phyloP scores from a whole-genome alignment of 1,140 invertebrate species.

The Harpegnathos saltator region DNA sequence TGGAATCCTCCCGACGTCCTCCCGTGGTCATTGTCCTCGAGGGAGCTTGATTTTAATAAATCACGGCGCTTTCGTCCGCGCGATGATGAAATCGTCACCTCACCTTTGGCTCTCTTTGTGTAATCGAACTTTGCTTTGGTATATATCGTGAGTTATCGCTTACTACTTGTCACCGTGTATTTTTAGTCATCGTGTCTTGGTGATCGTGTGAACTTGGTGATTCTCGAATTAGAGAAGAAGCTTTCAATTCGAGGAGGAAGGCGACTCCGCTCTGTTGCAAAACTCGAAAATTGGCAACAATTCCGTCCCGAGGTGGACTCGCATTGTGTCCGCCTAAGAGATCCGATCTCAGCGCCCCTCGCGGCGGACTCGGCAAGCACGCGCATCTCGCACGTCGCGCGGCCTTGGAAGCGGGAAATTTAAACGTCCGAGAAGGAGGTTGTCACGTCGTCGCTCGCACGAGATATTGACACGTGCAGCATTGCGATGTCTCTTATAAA shows the following conservation, averaged over 20 bases:
- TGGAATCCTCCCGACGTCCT: not conserved
- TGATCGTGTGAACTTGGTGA: no score
- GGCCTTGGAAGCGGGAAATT: slow-evolving; percentile 22
- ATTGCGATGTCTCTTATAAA: slow-evolving; percentile 37
- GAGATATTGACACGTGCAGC: slow-evolving; percentile 20
- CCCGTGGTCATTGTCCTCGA: not conserved
- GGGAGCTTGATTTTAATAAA: not conserved
- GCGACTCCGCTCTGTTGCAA: no score
- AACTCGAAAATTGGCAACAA: not conserved
- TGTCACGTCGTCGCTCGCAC: slow-evolving; percentile 11
- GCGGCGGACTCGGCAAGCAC: not conserved
- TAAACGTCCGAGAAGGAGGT: slow-evolving; percentile 24
- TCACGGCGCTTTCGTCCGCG: not conserved
- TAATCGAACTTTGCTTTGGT: not conserved
- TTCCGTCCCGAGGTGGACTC: not conserved
- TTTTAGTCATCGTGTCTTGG: not conserved
- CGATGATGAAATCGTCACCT: not conserved
- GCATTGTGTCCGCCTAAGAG: not conserved
- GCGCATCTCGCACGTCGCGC: not conserved
- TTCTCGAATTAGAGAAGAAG: not conserved
- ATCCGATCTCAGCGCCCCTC: not conserved
- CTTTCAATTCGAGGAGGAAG: not conserved
- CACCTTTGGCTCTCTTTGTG: no score
- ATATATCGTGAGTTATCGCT: not conserved
- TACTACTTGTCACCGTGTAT: not conserved